Evolutionary conservation across 2,797 vertebrate genomes (phyloP), one percentile per base, ranked within the genome.

Genomic region (Benthosema pterotum): DNA sequence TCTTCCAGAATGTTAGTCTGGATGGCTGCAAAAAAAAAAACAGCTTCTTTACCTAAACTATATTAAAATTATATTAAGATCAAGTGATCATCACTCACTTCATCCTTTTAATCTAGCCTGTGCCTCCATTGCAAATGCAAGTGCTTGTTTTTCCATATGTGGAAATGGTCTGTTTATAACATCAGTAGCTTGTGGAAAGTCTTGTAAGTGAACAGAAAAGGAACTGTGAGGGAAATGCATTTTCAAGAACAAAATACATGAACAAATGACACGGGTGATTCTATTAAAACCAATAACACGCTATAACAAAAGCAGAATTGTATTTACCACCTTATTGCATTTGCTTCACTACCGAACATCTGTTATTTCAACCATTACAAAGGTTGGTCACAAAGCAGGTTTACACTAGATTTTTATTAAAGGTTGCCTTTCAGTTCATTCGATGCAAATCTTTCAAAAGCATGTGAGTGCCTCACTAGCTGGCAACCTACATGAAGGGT

Each of bases 141-240:
- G 28, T 15, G 7, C 5, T 7, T 22, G 56, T 4, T 58, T 58
- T 58, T 58, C 56, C 56, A 32, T n/a, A 15, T 25, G 14, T 49
- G 45, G 28, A 49, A 15, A 2, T 9, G 14, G 38, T 28, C 57
- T 38, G 19, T 28, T 17, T 4, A 14, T 25, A 32, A 45, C 32
- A 32, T 49, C 45, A 14, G 22, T 12, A 9, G 18, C 57, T 25
- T 48, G 57, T 49, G 57, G 57, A 46, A 57, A 57, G 13, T 46
- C 7, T 57, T 42, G 17, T 28, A 47, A 47, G 45, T 48, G 13
- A 48, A 58, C 19, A n/a, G 45, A 15, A 12, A 18, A n/a, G 56
- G 42, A 43, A 18, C 13, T 5, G 38, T 45, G 55, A 47, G 56
- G 43, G 11, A 45, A n/a, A 38, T 13, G 13, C n/a, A 49, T 49